phyloP scores from a whole-genome alignment of 2,888 invertebrate species.

The Nemapogon koenigi region DNA sequence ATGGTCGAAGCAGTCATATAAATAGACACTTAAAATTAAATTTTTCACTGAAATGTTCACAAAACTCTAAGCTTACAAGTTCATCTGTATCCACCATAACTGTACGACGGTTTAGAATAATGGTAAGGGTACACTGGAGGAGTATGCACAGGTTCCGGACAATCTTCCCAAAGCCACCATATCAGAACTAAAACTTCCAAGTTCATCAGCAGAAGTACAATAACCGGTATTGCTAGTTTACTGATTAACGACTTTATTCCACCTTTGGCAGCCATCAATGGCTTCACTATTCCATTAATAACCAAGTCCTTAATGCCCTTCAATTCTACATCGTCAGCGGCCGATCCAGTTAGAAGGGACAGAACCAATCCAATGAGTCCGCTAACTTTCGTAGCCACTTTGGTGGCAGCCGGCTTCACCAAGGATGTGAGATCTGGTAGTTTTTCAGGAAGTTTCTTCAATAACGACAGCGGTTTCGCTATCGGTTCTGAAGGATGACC shows the following conservation, averaged over 20 bases:
- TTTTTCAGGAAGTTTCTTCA: constrained; percentile 19
- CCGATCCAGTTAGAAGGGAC: constrained; percentile 33
- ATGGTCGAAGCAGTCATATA: neutral
- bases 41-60: neutral
- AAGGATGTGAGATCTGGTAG: constrained; percentile 12
- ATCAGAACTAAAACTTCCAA: constrained; percentile 43
- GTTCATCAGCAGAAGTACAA: constrained; percentile 44
- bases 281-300: constrained; percentile 42
- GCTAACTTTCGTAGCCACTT: constrained; percentile 34
- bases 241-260: constrained; percentile 44
- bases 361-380: constrained; percentile 38
- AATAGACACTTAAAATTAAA: neutral
- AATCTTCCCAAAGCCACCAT: constrained; percentile 62
- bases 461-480: constrained; percentile 13
- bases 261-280: constrained; percentile 37
- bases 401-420: constrained; percentile 33
- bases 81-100: constrained; percentile 28
- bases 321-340: constrained; percentile 28
- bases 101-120: constrained; percentile 23
- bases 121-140: constrained; percentile 21
- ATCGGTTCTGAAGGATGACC: constrained; percentile 4
- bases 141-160: constrained; percentile 23
- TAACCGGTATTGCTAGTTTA: constrained; percentile 45
- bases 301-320: constrained; percentile 41
- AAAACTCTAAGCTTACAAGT: neutral